These are phyloP conservation scores for Oenanthe melanoleuca DNA, from an alignment of 2,113 vertebrate genomes.

Conservation along the genomic window DNA sequence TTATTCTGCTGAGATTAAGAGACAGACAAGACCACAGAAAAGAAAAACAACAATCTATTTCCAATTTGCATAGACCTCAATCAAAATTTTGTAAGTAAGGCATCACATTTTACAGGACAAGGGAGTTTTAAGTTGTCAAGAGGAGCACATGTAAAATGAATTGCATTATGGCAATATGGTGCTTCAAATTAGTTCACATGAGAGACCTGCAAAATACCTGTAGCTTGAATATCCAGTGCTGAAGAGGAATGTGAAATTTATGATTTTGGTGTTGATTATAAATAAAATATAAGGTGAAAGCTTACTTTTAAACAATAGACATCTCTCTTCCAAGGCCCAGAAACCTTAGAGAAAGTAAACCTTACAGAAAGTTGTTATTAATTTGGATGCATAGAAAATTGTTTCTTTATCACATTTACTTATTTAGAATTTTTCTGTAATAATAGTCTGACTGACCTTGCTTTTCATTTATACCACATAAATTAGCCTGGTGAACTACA, in stretches of 20 bases:
- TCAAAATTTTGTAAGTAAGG: neutral
- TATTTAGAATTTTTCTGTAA: neutral
- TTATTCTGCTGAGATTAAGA: neutral
- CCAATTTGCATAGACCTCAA: neutral
- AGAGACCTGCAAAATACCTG: rapidly evolving
- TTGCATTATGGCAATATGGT: neutral
- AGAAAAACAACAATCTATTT: neutral
- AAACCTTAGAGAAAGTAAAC: neutral
- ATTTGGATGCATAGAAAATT: neutral
- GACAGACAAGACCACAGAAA: neutral
- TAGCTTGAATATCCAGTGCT: neutral
- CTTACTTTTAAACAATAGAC: neutral
- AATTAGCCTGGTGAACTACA: neutral
- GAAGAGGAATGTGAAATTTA: neutral
- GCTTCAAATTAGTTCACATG: neutral
- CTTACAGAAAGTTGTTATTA: neutral
- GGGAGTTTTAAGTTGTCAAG: neutral
- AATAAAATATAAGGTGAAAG: neutral
- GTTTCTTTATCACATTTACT: neutral
- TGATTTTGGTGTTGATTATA: neutral
- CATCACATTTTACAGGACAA: neutral
- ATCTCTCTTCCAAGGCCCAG: neutral
- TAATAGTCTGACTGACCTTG: neutral
- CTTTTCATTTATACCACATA: neutral
- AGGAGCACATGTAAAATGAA: neutral